Evolutionary conservation across 2,797 vertebrate species (phyloP), one percentile per base, ranked within the genome.

Genomic region (Karalla daura): DNA sequence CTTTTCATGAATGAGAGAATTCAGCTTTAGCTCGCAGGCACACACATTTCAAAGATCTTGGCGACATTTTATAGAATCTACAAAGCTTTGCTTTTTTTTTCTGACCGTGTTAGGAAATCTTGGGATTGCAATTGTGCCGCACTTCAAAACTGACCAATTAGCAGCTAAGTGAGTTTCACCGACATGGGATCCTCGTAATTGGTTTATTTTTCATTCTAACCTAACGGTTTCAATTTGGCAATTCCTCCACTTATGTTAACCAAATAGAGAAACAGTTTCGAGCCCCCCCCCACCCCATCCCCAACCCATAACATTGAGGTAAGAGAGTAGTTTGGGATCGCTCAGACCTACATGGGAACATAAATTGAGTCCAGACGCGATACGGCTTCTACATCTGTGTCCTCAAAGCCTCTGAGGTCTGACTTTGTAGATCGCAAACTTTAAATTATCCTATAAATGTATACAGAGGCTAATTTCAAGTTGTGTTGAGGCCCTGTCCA

Each of bases 361-460:
- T 60, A 89, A 90, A 91, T 88, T 82, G 84, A 65, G 81, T 74
- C 89, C 88, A 92, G 88, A 81, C 79, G 3, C 21, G 53, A 86
- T 61, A 25, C 49, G 33, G 45, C 73, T 74, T 63, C 20, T 84
- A 59, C 91, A 92, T 89, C 89, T 92, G 90, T 47, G 54, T 75
- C 84, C 84, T 90, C 87, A 91, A 90, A 91, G 88, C 60, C 65
- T 84, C 71, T 85, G 90, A 89, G 89, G 86, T 88, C 74, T 74
- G 80, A 76, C 88, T 92, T 88, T 90, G 89, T 88, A 87, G 88
- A 90, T 83, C 20, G 28, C 70, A 80, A 77, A 88, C 87, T 87
- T 89, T 77, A 84, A 90, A 89, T 92, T 73, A 89, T 87, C 76
- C 86, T 53, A 63, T 89, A 89, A 89, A 87, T 79, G 83, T 79